Base-by-base conservation (phyloP, 2,113 vertebrate genomes). In the Sus scrofa region DNA sequence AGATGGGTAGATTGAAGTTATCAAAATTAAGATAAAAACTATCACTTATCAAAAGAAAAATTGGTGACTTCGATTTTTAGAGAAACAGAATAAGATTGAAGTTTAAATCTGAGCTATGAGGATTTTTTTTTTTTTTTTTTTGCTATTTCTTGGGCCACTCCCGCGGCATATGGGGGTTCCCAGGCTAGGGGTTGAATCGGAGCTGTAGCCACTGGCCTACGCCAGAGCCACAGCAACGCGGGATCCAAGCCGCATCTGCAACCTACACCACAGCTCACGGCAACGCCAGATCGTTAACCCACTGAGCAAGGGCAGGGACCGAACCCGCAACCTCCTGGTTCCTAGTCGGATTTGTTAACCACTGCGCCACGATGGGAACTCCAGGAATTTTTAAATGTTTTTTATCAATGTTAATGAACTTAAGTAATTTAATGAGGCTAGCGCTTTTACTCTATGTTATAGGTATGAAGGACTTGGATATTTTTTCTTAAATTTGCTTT, bases 401-500 rank as follows among this genome's bases (percentile, higher is more conserved):
- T 26, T 95, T 78, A 27, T 34, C 15, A 63, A 1, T 79, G 27
- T 89, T 84, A 74, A 81, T 78, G 6, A 4, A 60, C 27, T 74
- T 60, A 65, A 58, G 16, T 87, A 86, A 79, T 75, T 39, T 67
- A 77, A 30, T 52, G 50, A 95, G 50, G 71, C 3, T 18, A 62
- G 20, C 73, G 20, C 14, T 87, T 84, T 82, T 67, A 70, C 15
- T 84, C n/a, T 92, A 1, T 91, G 15, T 37, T 71, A 34, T 39
- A 88, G 32, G 14, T 79, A 10, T 89, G 39, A 77, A 85, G 32
- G 52, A 44, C 27, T 19, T 93, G 30, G 44, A 24, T 97, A 67
- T 86, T 84, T 91, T 70, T 74, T 93, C 22, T 91, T 91, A 98
- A 98, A 95, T 70, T 83, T 89, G 84, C 18, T 84, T 92, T 95